These are phyloP conservation scores for Sinohyriopsis cumingii DNA, from an alignment of 2,888 invertebrate species.

Conservation along the genomic window DNA sequence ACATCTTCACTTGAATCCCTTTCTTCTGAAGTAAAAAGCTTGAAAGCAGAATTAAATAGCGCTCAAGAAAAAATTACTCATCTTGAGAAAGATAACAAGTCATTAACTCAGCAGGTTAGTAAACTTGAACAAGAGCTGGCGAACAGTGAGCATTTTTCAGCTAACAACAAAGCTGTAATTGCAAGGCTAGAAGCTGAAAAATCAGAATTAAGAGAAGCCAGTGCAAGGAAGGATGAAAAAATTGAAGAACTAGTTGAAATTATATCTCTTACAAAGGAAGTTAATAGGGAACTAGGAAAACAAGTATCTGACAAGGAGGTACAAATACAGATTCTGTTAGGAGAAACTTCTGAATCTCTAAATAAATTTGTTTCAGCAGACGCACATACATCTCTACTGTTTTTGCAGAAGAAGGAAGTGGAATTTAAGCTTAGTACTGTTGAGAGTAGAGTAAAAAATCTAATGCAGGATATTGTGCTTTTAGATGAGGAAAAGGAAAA, in stretches of 20 bases:
- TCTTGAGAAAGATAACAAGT: too few relatives aligned
- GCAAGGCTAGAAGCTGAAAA: constrained; percentile 2
- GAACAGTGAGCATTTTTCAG: too few relatives aligned
- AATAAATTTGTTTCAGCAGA: background rate
- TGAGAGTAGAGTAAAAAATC: constrained; percentile 1
- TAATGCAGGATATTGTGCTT: background rate
- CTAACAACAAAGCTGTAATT: too few relatives aligned
- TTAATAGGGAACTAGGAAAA: constrained; percentile 11
- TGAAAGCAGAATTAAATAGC: too few relatives aligned
- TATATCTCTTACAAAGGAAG: constrained; percentile 3
- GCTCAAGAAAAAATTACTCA: too few relatives aligned
- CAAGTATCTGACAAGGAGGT: constrained; percentile 9
- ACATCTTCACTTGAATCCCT: too few relatives aligned
- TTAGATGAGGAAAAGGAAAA: constrained; percentile 6
- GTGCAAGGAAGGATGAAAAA: background rate
- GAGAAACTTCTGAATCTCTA: constrained; percentile 7
- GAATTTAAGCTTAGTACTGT: background rate
- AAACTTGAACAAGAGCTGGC: too few relatives aligned
- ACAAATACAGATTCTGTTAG: constrained; percentile 5
- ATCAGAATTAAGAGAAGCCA: constrained; percentile 1
- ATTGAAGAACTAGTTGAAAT: constrained; percentile 10
- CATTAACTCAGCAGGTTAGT: too few relatives aligned
- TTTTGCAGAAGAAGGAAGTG: background rate
- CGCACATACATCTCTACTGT: background rate
- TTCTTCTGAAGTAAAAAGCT: too few relatives aligned